These are phyloP conservation scores for Scyliorhinus canicula DNA, from an alignment of 2,797 vertebrate species.

Conservation along the genomic window DNA sequence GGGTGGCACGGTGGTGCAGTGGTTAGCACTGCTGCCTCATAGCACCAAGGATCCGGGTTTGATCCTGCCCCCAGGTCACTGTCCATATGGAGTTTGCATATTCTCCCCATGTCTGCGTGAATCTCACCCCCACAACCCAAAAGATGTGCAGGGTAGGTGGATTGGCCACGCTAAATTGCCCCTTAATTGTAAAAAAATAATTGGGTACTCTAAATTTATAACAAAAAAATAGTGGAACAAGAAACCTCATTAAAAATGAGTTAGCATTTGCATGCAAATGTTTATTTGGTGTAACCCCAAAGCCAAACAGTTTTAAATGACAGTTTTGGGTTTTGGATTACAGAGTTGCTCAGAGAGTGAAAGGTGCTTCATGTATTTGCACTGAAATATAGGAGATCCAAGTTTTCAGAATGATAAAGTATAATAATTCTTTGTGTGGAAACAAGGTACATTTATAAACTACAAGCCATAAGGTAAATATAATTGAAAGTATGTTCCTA, in stretches of 20 bases:
- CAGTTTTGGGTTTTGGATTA: not conserved
- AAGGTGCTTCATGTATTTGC: not conserved
- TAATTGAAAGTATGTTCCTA: not conserved
- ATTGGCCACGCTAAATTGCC: too few relatives aligned
- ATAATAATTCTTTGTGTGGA: not conserved
- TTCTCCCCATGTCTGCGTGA: too few relatives aligned
- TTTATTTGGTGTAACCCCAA: not conserved
- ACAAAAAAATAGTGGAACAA: not conserved
- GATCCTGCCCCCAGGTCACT: too few relatives aligned
- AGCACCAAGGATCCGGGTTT: too few relatives aligned
- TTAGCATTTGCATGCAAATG: not conserved
- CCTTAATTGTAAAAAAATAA: too few relatives aligned
- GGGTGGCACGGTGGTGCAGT: too few relatives aligned
- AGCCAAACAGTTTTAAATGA: not conserved
- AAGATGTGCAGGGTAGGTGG: too few relatives aligned
- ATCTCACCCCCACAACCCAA: too few relatives aligned
- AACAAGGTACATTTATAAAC: not conserved
- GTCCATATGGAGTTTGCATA: too few relatives aligned
- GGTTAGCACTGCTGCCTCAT: too few relatives aligned
- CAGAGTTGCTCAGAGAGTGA: not conserved
- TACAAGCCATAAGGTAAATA: not conserved
- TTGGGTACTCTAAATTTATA: too few relatives aligned
- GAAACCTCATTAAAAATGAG: not conserved
- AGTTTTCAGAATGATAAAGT: not conserved
- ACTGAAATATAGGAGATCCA: not conserved